A percentile compares a stretch with the other conserved stretches of the same genome.
These are phyloP conservation scores for Menidia beryllina DNA, from an alignment of 2,113 vertebrate species.

Conservation along the genomic window DNA sequence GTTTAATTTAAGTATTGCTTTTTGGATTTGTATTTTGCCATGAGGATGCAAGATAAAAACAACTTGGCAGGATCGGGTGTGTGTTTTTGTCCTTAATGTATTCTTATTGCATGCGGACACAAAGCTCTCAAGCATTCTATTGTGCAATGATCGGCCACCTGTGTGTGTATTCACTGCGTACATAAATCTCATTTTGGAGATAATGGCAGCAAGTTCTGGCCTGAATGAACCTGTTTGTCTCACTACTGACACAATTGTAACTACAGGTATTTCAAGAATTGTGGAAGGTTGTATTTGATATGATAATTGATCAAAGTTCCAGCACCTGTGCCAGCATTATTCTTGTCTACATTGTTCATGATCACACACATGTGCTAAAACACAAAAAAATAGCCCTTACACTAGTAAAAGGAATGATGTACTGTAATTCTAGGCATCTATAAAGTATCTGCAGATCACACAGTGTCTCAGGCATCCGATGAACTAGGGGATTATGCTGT, in stretches of 20 bases:
- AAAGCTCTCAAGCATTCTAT: neutral
- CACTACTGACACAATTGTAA: neutral
- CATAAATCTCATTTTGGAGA: slow-evolving; percentile 9
- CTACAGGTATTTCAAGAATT: neutral
- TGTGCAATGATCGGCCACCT: neutral
- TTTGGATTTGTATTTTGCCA: neutral
- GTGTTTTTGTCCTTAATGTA: neutral
- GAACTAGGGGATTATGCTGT: no score
- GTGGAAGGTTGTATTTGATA: neutral
- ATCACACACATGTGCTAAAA: no score
- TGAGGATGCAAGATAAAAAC: neutral
- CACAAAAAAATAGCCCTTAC: no score
- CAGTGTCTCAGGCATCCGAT: no score
- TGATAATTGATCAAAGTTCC: neutral
- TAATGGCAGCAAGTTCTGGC: slow-evolving; percentile 6
- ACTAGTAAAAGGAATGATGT: no score
- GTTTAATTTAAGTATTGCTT: neutral
- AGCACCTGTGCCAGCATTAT: no score
- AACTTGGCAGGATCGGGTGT: neutral
- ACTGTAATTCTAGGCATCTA: no score
- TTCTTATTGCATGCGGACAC: neutral
- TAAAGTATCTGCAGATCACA: no score
- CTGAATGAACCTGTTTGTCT: slow-evolving; percentile 9
- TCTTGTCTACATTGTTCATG: no score
- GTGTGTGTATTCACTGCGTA: slow-evolving; percentile 18